Base-by-base conservation (phyloP, 2,113 vertebrate genomes). In the Phoxinus phoxinus region DNA sequence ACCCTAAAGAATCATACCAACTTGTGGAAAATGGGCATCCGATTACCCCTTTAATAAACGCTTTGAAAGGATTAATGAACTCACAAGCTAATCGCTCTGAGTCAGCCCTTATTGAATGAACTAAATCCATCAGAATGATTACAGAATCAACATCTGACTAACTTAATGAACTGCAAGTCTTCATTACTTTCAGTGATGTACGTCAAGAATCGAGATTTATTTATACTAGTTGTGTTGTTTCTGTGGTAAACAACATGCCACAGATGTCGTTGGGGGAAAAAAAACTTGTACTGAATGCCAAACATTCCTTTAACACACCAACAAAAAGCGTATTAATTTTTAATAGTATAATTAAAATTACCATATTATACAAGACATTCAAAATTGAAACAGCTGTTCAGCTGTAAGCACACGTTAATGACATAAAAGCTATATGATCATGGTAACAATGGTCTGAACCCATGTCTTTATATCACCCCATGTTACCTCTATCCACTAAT, bases 81-180 rank as follows among this genome's bases (percentile, higher is more conserved):
- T 23, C 19, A 37, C 67, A 41, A 71, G 10, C 21, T 37, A 71
- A 23, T 23, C 19, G 19, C 9, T 71, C 19, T 23, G 32, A 71
- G 35, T 23, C 19, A 35, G 17, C 32, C 17, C 27, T 67, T 67
- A 69, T 9, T 37, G 63, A 65, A 65, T 17, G 27, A 67, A 67
- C 27, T 32, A 9, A 71, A 41, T 23, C 67, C 67, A 71, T 37
- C 65, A 37, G 32, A 69, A 37, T 21, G 35, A 71, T 37, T 37
- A 71, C 32, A 71, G 7, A 71, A 71, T 37, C 32, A 71, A 37
- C 67, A 71, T 71, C 67, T 37, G 30, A 69, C 65, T 37, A 69
- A 69, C 32, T 35, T 69, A 69, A 7, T 37, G 19, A 71, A 37
- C 35, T 35, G 8, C 10, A 23, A 21, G 1, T 37, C 32, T 21